A percentile compares a stretch with the other conserved stretches of the same genome.
Conservation (phyloP, 2,113 vertebrate genomes). For the Dromiciops gliroides region DNA sequence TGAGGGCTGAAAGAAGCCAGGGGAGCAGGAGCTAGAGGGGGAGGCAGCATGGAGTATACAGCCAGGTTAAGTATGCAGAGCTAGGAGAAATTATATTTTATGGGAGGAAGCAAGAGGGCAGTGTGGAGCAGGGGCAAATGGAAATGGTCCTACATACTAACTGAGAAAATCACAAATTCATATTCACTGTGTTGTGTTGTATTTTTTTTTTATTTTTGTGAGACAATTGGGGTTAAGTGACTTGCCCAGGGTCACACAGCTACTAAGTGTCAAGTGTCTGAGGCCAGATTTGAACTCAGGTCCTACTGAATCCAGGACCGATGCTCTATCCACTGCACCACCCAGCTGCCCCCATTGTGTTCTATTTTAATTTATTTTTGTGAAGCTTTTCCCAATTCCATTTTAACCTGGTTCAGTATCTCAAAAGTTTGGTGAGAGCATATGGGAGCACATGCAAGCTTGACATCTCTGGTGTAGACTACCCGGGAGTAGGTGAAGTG, state of each 20-base stretch:
- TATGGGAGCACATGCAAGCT: background rate
- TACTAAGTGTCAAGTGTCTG: too few relatives aligned
- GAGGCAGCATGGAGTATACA: accelerated
- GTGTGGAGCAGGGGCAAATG: background rate
- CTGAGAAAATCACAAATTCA: background rate
- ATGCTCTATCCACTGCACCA: too few relatives aligned
- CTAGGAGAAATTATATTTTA: background rate
- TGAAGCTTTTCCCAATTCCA: background rate
- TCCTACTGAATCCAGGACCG: too few relatives aligned
- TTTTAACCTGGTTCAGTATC: background rate
- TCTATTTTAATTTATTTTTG: too few relatives aligned
- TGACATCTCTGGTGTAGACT: background rate
- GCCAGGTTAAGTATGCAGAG: background rate
- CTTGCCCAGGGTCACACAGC: too few relatives aligned
- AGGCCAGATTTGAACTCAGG: too few relatives aligned
- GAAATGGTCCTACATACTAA: background rate
- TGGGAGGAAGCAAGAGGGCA: background rate
- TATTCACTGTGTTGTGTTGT: background rate
- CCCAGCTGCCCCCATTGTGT: too few relatives aligned
- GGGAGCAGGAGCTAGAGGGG: background rate
- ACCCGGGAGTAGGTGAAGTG: background rate
- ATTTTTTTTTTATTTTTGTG: background rate
- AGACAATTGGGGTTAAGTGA: too few relatives aligned
- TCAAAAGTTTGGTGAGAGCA: background rate
- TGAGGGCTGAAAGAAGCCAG: background rate